phyloP scores from a whole-genome alignment of 2,797 vertebrate genomes.

The Syndactyla subalaris region DNA sequence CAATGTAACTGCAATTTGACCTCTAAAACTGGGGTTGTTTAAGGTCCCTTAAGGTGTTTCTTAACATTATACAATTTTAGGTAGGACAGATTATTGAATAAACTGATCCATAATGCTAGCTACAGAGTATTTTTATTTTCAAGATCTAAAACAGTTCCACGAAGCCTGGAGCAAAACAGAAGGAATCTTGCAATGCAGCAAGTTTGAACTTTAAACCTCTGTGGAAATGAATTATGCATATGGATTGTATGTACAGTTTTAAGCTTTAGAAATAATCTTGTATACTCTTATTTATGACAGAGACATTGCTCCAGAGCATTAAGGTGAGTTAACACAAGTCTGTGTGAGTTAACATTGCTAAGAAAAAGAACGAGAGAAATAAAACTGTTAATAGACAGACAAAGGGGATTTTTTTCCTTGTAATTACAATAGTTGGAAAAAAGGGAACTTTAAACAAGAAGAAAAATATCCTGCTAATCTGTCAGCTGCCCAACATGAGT shows the following conservation, averaged over 20 bases:
- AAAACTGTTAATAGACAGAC: neutral
- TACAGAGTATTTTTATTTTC: conserved; percentile 12
- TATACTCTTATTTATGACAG: neutral
- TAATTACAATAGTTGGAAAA: neutral
- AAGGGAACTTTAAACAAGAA: neutral
- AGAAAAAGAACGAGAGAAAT: neutral
- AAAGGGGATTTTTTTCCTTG: neutral
- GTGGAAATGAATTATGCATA: conserved; percentile 28
- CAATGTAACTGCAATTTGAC: neutral
- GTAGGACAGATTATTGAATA: neutral
- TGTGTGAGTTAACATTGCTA: neutral
- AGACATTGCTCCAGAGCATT: neutral
- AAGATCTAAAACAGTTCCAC: neutral
- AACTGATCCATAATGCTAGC: neutral
- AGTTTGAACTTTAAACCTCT: conserved; percentile 9
- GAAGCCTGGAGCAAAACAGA: conserved; percentile 3
- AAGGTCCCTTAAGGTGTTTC: neutral
- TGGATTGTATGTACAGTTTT: neutral
- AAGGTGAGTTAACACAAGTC: neutral
- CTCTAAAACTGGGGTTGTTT: neutral
- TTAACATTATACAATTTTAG: neutral
- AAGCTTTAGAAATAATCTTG: neutral
- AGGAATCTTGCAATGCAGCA: neutral
- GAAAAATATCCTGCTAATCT: neutral
- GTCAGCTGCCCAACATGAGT: neutral